Evolutionary conservation across 2,888 invertebrate genomes (phyloP), one percentile per base, ranked within the genome.

Genomic region (Nephrocerus scutellatus): DNA sequence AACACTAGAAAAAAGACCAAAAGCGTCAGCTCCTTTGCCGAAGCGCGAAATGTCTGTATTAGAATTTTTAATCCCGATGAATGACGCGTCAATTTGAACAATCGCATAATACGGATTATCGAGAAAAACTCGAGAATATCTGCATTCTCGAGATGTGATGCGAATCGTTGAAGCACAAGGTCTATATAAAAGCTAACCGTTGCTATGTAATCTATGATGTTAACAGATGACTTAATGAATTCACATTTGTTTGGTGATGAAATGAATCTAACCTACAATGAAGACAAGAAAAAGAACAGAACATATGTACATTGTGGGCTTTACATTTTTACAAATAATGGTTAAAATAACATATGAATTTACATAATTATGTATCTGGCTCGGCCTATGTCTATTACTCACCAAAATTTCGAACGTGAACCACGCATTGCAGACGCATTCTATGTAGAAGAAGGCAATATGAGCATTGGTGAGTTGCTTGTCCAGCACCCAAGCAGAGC

Each of bases 341-440:
- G n/a, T n/a, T n/a, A n/a, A n/a, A n/a, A n/a, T n/a, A n/a, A n/a
- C n/a, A n/a, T n/a, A n/a, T n/a, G n/a, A n/a, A n/a, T n/a, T n/a
- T n/a, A n/a, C n/a, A n/a, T n/a, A n/a, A n/a, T n/a, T 25, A 43
- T 34, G 15, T 35, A 41, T 20, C 39, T 36, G n/a, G 16, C 15
- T 25, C 20, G 30, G 31, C 10, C 28, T 18, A 25, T 25, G 26
- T 12, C 22, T 10, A 10, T 22, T 30, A 51, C 63, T 65, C 46
- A 68, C 68, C 58, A 95, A 76, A 66, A 98, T 93, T 70, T 97
- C 96, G 60, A 97, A 79, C 22, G 96, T 96, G 73, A 98, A 99
- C 98, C 98, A 99, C 46, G 96, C 90, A 72, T 96, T 96, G 74
- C 96, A 96, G 52, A 95, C 82, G 74, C 92, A 93, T 73, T 97